Percentiles rank a stretch among this genome's conserved stretches.
These are phyloP conservation scores for Poicephalus meyeri DNA, from an alignment of 2,113 vertebrate species.

Conservation along the genomic window DNA sequence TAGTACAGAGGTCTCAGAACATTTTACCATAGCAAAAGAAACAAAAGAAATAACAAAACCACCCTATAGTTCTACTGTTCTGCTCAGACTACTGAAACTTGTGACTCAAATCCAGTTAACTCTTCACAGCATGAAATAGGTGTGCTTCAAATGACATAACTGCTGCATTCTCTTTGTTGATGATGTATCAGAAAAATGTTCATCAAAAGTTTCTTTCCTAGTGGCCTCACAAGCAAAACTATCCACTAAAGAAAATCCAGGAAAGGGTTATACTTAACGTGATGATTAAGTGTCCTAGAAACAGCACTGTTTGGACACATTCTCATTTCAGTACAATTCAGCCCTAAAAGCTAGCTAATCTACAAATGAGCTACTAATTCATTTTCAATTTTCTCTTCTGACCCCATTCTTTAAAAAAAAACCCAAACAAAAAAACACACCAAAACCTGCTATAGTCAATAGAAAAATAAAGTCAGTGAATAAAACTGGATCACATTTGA, in stretches of 20 bases:
- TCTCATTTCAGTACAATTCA: background rate
- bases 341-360: background rate
- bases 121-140: background rate
- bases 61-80: background rate
- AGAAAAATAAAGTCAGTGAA: background rate
- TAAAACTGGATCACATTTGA: background rate
- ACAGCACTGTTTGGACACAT: background rate
- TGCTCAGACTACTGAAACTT: background rate
- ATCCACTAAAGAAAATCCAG: background rate
- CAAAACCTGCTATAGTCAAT: background rate
- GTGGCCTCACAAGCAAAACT: background rate
- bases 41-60: background rate
- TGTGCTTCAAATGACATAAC: background rate
- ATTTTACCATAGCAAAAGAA: background rate
- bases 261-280: background rate
- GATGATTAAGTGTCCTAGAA: background rate
- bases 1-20: background rate
- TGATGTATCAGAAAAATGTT: background rate
- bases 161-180: background rate
- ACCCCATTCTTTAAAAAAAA: background rate
- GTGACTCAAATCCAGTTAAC: background rate
- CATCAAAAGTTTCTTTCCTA: background rate
- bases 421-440: background rate
- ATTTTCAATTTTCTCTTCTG: background rate
- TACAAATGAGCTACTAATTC: background rate